These are phyloP conservation scores for Felis catus DNA, from an alignment of 2,113 vertebrate species.

Conservation along the genomic window DNA sequence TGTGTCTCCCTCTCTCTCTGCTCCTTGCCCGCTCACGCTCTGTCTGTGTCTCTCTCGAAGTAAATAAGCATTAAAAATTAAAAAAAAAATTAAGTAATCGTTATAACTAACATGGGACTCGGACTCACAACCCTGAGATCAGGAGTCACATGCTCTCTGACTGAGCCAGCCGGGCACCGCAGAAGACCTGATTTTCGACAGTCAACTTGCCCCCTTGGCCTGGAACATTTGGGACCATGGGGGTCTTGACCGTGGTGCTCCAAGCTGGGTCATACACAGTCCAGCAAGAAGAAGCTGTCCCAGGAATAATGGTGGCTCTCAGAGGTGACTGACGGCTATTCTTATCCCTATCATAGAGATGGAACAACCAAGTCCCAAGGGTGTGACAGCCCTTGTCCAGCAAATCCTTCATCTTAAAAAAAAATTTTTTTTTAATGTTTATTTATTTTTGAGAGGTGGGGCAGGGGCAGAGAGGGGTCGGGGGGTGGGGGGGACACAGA, in stretches of 20 bases:
- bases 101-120: not conserved
- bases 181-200: not conserved
- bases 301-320: not conserved
- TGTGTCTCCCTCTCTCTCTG: no score
- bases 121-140: not conserved
- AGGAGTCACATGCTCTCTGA: not conserved
- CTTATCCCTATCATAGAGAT: not conserved
- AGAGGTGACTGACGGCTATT: not conserved
- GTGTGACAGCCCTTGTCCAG: not conserved
- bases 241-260: not conserved
- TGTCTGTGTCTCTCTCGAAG: no score
- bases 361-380: not conserved
- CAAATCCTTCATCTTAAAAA: rapidly evolving
- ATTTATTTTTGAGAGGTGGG: no score
- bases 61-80: no score
- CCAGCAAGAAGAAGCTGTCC: not conserved
- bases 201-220: not conserved
- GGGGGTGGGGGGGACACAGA: no score
- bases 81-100: not conserved
- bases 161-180: not conserved
- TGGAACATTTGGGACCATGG: not conserved
- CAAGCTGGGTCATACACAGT: not conserved
- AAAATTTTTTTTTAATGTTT: no score
- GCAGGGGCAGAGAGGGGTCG: no score
- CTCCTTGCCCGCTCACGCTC: no score